A percentile compares a stretch with the other conserved stretches of the same genome.
phyloP scores from a whole-genome alignment of 2,888 invertebrate species.

The Xanthia icteritia region DNA sequence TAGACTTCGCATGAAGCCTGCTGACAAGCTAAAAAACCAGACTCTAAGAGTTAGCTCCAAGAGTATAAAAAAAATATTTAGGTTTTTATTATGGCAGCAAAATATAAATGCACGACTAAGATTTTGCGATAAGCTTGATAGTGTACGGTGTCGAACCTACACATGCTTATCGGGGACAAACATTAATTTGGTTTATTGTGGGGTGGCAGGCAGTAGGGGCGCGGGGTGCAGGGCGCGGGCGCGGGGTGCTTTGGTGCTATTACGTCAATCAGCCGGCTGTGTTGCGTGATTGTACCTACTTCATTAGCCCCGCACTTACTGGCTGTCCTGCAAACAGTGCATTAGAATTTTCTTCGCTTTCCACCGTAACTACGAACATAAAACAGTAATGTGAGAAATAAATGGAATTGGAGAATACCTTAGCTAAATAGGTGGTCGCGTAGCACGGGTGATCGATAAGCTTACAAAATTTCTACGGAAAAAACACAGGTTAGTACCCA shows the following conservation, averaged over 20 bases:
- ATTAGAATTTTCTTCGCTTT: constrained; percentile 51
- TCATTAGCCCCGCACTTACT: constrained; percentile 63
- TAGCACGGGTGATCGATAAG: neutral
- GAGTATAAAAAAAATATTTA: constrained; percentile 13
- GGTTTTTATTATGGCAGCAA: constrained; percentile 26
- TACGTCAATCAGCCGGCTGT: constrained; percentile 82
- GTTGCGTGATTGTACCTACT: constrained; percentile 73
- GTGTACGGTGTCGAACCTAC: constrained; percentile 66
- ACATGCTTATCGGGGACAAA: constrained; percentile 82
- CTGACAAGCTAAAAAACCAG: neutral
- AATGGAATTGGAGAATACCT: constrained; percentile 18
- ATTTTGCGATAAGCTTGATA: constrained; percentile 61
- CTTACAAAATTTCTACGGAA: neutral
- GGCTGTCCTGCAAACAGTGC: constrained; percentile 61
- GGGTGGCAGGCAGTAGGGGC: constrained; percentile 70
- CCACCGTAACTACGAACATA: constrained; percentile 18
- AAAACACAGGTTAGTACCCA: neutral
- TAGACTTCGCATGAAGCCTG: neutral
- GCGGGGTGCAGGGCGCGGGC: constrained; percentile 63
- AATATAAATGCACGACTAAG: constrained; percentile 47
- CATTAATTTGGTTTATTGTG: constrained; percentile 86
- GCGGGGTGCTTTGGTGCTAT: constrained; percentile 68
- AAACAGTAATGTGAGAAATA: constrained; percentile 20
- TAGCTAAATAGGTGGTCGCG: neutral
- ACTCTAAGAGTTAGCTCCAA: too few relatives aligned